A percentile compares a stretch with the other conserved stretches of the same genome.
Evolutionary conservation across 2,888 invertebrate genomes (phyloP).

Genomic region (Endotricha flammealis): DNA sequence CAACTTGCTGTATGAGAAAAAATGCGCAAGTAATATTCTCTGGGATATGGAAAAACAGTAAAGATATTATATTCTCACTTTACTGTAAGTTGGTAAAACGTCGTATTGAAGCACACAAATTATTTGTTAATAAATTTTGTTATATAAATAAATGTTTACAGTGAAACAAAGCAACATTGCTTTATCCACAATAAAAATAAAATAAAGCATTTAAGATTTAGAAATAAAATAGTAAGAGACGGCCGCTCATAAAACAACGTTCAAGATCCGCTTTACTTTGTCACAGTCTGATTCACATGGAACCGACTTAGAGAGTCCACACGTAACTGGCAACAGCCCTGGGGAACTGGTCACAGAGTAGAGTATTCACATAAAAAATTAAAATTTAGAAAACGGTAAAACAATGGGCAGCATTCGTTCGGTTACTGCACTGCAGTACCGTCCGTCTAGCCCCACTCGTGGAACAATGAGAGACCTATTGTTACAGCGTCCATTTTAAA

Average conservation of each 20-base stretch:
- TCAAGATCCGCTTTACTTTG: neutral
- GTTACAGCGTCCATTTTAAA: conserved; percentile 75
- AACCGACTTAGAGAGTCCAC: neutral
- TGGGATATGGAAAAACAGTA: no score
- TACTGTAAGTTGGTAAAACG: no score
- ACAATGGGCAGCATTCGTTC: conserved; percentile 63
- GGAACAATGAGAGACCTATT: conserved; percentile 69
- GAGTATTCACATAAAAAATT: conserved; percentile 33
- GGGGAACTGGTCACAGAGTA: conserved; percentile 3
- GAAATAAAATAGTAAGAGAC: neutral
- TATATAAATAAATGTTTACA: no score
- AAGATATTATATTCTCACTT: no score
- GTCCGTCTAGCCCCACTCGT: conserved; percentile 45
- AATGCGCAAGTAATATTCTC: no score
- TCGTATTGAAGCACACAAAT: no score
- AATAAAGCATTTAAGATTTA: neutral
- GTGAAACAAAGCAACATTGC: neutral
- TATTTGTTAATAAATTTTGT: no score
- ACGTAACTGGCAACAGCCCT: neutral
- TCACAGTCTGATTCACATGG: neutral
- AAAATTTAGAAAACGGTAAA: conserved; percentile 62
- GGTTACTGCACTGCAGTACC: conserved; percentile 42
- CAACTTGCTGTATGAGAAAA: no score
- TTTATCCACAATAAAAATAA: neutral
- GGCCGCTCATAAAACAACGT: neutral